These are phyloP conservation scores for Neodontobutis hainanensis DNA, from an alignment of 2,113 vertebrate genomes.

Conservation along the genomic window DNA sequence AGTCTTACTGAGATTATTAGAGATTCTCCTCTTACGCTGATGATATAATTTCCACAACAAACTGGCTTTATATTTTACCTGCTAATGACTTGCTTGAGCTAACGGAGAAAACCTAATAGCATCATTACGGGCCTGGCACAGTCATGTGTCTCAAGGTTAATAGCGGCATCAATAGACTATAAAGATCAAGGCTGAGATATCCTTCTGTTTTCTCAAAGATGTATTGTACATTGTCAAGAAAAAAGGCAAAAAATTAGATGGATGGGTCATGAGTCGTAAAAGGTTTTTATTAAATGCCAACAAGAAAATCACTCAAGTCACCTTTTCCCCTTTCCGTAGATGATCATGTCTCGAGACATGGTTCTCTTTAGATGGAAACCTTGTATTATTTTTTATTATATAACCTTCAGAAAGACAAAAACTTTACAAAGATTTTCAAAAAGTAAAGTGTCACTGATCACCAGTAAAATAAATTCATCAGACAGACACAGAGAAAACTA, in stretches of 20 bases:
- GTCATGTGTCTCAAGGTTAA: conserved; percentile 67
- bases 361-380: too few species aligned
- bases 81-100: conserved; percentile 65
- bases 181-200: conserved; percentile 30
- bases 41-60: conserved; percentile 50
- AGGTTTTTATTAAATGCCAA: too few species aligned
- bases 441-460: not conserved
- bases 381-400: too few species aligned
- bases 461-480: conserved; percentile 6
- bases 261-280: not conserved
- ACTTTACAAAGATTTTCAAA: too few species aligned
- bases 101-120: conserved; percentile 63
- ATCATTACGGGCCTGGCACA: conserved; percentile 56
- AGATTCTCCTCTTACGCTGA: conserved; percentile 51
- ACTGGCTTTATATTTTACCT: conserved; percentile 63
- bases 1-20: conserved; percentile 40
- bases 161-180: conserved; percentile 56
- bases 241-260: not conserved
- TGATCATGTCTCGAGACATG: too few species aligned
- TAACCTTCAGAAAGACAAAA: too few species aligned
- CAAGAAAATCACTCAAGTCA: not conserved
- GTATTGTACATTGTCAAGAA: conserved; percentile 12
- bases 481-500: conserved; percentile 34
- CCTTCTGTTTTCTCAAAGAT: conserved; percentile 7
- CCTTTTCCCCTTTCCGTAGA: not conserved